Percentiles rank a stretch among this genome's conserved stretches.
Evolutionary conservation across 1,140 invertebrate genomes (phyloP).

Genomic region (Heliconius hermathena): DNA sequence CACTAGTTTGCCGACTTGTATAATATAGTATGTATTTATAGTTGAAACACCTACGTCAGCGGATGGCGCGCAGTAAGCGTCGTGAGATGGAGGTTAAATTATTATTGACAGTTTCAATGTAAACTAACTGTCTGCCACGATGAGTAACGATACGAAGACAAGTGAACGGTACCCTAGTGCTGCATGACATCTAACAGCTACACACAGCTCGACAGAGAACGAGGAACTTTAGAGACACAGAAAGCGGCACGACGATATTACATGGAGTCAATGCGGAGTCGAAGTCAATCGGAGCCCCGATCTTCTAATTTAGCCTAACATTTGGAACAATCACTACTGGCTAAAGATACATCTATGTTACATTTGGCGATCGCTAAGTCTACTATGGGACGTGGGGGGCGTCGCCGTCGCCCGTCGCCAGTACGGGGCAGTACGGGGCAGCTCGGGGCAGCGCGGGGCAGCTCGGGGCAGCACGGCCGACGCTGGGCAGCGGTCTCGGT

Average conservation of each 20-base stretch:
- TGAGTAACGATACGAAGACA: not conserved
- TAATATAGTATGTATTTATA: not conserved
- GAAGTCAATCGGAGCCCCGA: slow-evolving; percentile 48
- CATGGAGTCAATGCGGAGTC: slow-evolving; percentile 50
- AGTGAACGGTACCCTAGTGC: slow-evolving; percentile 12
- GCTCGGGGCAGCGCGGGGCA: too few species aligned
- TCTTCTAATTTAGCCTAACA: slow-evolving; percentile 77
- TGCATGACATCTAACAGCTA: slow-evolving; percentile 30
- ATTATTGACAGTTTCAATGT: not conserved
- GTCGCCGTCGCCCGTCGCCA: slow-evolving; percentile 46
- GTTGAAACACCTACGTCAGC: slow-evolving; percentile 1
- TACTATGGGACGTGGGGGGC: slow-evolving; percentile 59
- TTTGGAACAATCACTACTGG: slow-evolving; percentile 80
- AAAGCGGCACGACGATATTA: slow-evolving; percentile 45
- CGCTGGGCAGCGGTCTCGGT: slow-evolving; percentile 43
- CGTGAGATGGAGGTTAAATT: not conserved
- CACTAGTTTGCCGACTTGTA: slow-evolving; percentile 28
- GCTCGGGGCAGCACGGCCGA: too few species aligned
- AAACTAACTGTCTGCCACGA: not conserved
- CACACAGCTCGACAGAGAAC: slow-evolving; percentile 33
- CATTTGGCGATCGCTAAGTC: slow-evolving; percentile 79
- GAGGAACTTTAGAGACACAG: slow-evolving; percentile 46
- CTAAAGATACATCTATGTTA: slow-evolving; percentile 80
- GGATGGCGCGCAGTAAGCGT: not conserved
- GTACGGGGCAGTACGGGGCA: too few species aligned